These are phyloP conservation scores for Peromyscus leucopus DNA, from an alignment of 2,113 vertebrate genomes.

Conservation along the genomic window DNA sequence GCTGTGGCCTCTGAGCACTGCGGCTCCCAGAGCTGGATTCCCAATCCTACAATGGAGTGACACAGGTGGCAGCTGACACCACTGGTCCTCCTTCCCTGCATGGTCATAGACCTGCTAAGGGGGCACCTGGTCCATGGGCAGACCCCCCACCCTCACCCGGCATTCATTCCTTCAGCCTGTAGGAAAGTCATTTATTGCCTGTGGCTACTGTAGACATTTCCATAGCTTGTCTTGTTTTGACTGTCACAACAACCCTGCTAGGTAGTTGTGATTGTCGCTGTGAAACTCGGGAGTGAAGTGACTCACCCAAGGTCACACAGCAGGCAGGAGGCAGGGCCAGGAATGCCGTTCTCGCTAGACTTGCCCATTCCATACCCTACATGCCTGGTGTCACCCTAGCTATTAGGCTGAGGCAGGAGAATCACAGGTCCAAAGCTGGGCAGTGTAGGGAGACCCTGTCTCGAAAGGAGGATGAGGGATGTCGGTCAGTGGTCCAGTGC, in stretches of 20 bases:
- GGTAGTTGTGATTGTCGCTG: background rate
- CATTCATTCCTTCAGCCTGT: background rate
- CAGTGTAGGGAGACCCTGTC: background rate
- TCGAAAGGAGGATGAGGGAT: background rate
- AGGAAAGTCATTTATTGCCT: background rate
- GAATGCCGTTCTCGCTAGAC: background rate
- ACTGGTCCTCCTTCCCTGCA: background rate
- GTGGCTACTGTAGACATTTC: background rate
- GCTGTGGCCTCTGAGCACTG: background rate
- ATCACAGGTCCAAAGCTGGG: background rate
- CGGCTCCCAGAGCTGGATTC: background rate
- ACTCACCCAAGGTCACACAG: conserved; percentile 6
- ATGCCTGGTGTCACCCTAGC: background rate
- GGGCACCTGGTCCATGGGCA: background rate
- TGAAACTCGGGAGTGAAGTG: background rate
- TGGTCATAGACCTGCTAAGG: background rate
- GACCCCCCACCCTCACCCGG: background rate
- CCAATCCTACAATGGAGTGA: background rate
- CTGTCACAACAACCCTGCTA: background rate
- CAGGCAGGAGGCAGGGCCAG: background rate
- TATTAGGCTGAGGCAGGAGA: background rate
- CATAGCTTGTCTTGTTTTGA: background rate
- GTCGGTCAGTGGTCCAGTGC: background rate
- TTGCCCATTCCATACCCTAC: background rate
- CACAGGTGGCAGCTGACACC: too few relatives aligned